Conservation (phyloP, 2,113 vertebrate genomes). For the Echinops telfairi region DNA sequence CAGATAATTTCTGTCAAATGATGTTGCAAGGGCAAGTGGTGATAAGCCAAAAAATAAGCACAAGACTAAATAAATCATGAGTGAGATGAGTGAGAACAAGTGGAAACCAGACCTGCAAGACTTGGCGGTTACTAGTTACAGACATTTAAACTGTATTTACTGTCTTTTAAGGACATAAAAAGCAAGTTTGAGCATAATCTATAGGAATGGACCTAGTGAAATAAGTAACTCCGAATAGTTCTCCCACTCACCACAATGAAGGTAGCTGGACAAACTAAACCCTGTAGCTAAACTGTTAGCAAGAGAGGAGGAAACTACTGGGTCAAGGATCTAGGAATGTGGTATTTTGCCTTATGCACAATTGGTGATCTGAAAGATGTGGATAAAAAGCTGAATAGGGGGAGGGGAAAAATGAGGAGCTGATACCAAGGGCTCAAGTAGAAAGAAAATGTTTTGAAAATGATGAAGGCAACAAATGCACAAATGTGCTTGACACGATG, state of each 20-base stretch:
- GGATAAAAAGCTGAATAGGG: no score
- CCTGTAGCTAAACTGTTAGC: not conserved
- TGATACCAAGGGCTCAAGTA: no score
- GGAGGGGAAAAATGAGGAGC: no score
- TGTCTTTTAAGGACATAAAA: conserved; percentile 17
- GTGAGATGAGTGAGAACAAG: not conserved
- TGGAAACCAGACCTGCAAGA: not conserved
- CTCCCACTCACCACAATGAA: not conserved
- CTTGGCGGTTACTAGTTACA: not conserved
- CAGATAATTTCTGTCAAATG: not conserved
- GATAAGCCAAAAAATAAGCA: not conserved
- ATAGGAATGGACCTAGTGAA: no score
- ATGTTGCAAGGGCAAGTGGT: conserved; percentile 37
- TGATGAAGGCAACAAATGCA: not conserved
- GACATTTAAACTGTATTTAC: not conserved
- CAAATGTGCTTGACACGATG: no score
- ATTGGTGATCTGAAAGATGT: no score
- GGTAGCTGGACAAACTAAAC: not conserved
- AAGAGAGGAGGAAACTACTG: not conserved
- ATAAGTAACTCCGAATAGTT: not conserved
- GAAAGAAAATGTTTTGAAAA: no score
- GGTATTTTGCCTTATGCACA: no score
- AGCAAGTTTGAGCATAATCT: not conserved
- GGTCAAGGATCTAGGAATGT: not conserved
- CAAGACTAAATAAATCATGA: not conserved